Base-by-base conservation (phyloP, 2,797 vertebrate species). In the Tarsius wallacei region DNA sequence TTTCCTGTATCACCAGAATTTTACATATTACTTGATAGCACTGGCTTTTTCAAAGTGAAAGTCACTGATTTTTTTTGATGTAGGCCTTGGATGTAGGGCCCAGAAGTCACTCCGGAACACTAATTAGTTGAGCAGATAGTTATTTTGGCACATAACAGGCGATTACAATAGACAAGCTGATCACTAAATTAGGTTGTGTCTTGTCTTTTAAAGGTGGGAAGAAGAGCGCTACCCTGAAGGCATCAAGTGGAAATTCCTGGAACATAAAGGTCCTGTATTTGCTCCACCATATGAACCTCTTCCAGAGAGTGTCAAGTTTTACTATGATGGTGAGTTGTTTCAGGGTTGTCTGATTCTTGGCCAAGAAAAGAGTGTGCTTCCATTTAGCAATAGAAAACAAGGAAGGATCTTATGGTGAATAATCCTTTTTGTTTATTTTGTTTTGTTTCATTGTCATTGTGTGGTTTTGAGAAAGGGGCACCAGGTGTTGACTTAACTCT, bases 221-320 rank as follows among this genome's bases (percentile, higher is more conserved):
- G 99, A 99, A 98, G 99, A 99, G 94, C 99, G 99, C 96, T 99
- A 99, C 95, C 99, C 99, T 47, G 99, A 99, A 98, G 99, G 99
- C 97, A 99, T 99, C 95, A 99, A 99, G 86, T 99, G 99, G 99
- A 99, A 99, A 97, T 99, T 99, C 98, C 99, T 99, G 97, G 99
- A 99, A 98, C 99, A 99, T 97, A 99, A 99, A 98, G 99, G 99
- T n/a, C 99, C 99, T 51, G 99, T 99, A 78, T 99, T 99, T 98
- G 99, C 99, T 93, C 99, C 99, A 19, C 99, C 99, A 0, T 99
- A 99, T 94, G 99, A 99, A 89, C 99, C 99, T 95, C 98, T 99
- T 98, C 99, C 99, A 64, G 99, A 99, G 93, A 99, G 99, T 98
- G 99, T 99, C 97, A 99, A 99, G 97, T 99, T 99, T 99, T 99